phyloP scores from a whole-genome alignment of 2,113 vertebrate species.

The Pseudorhombus dupliciocellatus region DNA sequence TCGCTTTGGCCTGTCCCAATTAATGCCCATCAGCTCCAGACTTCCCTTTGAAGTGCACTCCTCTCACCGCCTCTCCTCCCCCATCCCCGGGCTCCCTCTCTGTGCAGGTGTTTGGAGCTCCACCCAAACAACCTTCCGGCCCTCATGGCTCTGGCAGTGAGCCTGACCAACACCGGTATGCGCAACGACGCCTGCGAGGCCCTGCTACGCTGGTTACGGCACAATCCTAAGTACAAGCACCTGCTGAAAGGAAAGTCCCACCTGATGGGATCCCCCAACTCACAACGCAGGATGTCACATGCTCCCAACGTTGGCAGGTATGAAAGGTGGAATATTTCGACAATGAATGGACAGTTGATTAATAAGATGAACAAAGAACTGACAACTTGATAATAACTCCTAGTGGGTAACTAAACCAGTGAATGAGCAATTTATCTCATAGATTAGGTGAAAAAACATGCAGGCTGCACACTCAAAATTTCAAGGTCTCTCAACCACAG shows the following conservation, averaged over 20 bases:
- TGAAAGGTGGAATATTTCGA: slow-evolving; percentile 56
- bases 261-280: slow-evolving; percentile 86
- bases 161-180: slow-evolving; percentile 95
- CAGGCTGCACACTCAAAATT: too few species aligned
- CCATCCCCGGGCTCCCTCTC: slow-evolving; percentile 32
- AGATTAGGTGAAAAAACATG: too few species aligned
- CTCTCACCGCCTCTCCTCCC: slow-evolving; percentile 34
- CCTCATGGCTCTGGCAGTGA: slow-evolving; percentile 95
- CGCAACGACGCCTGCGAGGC: slow-evolving; percentile 93
- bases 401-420: too few species aligned
- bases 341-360: too few species aligned
- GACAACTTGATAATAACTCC: too few species aligned
- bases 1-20: slow-evolving; percentile 64
- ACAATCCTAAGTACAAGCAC: slow-evolving; percentile 95
- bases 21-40: slow-evolving; percentile 64
- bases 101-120: slow-evolving; percentile 93
- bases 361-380: too few species aligned
- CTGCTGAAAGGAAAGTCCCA: slow-evolving; percentile 85
- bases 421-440: too few species aligned
- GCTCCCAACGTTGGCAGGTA: slow-evolving; percentile 63
- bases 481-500: slow-evolving; percentile 28
- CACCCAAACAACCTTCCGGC: slow-evolving; percentile 95
- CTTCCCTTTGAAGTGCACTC: slow-evolving; percentile 69
- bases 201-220: slow-evolving; percentile 91
- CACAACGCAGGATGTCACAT: slow-evolving; percentile 86